Percentiles rank a stretch among this genome's conserved stretches.
phyloP scores from a whole-genome alignment of 1,140 invertebrate genomes.

The Procambarus clarkii region DNA sequence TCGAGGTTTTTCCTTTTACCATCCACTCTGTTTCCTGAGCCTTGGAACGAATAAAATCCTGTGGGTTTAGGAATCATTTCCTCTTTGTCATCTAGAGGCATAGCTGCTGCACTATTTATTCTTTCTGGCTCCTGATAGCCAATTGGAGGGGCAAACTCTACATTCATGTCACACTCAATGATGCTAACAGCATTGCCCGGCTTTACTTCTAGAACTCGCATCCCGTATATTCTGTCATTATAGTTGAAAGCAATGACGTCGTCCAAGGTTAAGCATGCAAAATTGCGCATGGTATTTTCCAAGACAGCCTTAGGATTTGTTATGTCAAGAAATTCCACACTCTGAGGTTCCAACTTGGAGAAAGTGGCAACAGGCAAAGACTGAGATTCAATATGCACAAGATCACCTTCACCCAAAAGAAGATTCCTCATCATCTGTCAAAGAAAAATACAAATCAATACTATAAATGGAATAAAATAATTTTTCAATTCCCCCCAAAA shows the following conservation, averaged over 20 bases:
- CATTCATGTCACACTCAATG: slow-evolving; percentile 99
- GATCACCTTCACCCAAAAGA: slow-evolving; percentile 91
- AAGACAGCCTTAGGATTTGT: slow-evolving; percentile 97
- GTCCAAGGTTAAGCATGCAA: slow-evolving; percentile 96
- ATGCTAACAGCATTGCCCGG: slow-evolving; percentile 97
- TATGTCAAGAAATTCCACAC: slow-evolving; percentile 97
- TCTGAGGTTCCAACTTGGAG: slow-evolving; percentile 98
- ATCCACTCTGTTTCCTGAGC: slow-evolving; percentile 82
- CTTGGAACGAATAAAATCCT: slow-evolving; percentile 88
- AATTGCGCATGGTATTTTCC: slow-evolving; percentile 97
- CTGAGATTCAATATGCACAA: slow-evolving; percentile 94
- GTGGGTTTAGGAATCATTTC: slow-evolving; percentile 81
- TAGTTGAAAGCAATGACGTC: slow-evolving; percentile 99
- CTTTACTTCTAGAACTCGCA: slow-evolving; percentile 96
- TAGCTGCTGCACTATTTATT: slow-evolving; percentile 74
- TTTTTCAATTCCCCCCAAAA: too few relatives aligned
- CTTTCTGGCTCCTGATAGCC: slow-evolving; percentile 92
- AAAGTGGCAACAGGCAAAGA: slow-evolving; percentile 96
- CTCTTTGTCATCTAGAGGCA: slow-evolving; percentile 80
- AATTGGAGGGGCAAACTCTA: slow-evolving; percentile 96
- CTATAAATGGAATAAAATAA: too few relatives aligned
- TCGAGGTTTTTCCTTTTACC: slow-evolving; percentile 77
- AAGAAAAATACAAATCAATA: slow-evolving; percentile 25
- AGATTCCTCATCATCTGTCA: slow-evolving; percentile 98
- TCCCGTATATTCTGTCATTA: slow-evolving; percentile 95